Evolutionary conservation across 35 echinoderm and acorn worm genomes (phyloP).

Genomic region (Acanthaster planci): DNA sequence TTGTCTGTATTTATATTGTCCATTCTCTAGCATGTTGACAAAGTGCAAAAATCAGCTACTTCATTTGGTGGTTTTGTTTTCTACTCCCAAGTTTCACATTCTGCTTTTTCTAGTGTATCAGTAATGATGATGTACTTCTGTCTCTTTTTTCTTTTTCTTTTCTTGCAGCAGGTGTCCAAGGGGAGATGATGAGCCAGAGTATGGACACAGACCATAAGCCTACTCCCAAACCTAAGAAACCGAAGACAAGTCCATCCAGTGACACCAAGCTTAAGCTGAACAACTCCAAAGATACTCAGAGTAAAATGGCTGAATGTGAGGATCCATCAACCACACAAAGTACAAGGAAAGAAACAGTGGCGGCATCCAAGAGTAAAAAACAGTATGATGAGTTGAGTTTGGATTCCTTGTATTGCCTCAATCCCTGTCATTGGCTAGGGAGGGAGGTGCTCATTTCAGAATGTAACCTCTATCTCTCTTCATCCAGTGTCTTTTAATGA

Average conservation of each 20-base stretch:
- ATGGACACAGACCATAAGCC: slow-evolving; percentile 47
- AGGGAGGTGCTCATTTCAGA: too few species aligned
- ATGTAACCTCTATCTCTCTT: too few species aligned
- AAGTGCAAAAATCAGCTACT: too few species aligned
- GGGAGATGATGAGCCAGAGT: slow-evolving; percentile 41
- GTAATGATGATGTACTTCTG: too few species aligned
- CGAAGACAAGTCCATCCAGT: slow-evolving; percentile 40
- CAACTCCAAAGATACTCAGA: slow-evolving; percentile 19
- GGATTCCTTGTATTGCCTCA: not conserved
- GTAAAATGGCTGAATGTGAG: not conserved
- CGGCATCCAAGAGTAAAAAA: slow-evolving; percentile 6
- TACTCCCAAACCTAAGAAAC: slow-evolving; percentile 48
- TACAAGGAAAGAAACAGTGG: slow-evolving; percentile 46
- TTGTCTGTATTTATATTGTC: too few species aligned
- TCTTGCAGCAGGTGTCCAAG: slow-evolving; percentile 33
- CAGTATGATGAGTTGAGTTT: slow-evolving; percentile 3
- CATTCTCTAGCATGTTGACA: too few species aligned
- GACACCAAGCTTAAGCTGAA: slow-evolving; percentile 58
- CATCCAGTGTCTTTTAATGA: too few species aligned
- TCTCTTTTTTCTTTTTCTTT: not conserved
- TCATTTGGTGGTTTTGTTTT: too few species aligned
- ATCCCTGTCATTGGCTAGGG: too few species aligned
- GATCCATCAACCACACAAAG: slow-evolving; percentile 26
- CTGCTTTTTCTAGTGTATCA: too few species aligned
- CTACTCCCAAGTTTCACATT: too few species aligned